These are phyloP conservation scores for Planiliza haematocheilus DNA, from an alignment of 2,113 vertebrate genomes.

Conservation along the genomic window DNA sequence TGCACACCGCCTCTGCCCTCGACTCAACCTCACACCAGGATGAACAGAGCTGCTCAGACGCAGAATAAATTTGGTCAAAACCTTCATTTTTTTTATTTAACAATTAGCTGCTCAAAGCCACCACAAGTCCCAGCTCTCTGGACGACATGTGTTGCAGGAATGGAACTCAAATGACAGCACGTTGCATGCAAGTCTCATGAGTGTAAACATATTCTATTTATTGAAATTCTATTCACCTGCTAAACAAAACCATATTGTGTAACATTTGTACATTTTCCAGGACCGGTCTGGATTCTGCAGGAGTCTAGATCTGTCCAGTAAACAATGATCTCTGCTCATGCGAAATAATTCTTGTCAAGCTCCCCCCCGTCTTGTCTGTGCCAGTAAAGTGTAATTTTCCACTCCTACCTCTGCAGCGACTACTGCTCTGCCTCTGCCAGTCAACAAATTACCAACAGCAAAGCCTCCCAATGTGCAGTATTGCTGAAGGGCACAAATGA, in stretches of 20 bases:
- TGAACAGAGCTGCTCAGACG: slow-evolving; percentile 30
- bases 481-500: slow-evolving; percentile 55
- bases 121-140: background rate
- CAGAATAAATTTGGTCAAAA: slow-evolving; percentile 2
- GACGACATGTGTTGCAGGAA: background rate
- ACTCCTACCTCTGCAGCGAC: slow-evolving; percentile 51
- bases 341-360: slow-evolving; percentile 39
- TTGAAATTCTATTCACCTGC: background rate
- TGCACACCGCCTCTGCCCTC: slow-evolving; percentile 10
- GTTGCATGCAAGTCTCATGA: background rate
- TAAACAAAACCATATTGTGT: slow-evolving; percentile 1
- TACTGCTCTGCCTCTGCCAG: slow-evolving; percentile 61
- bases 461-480: slow-evolving; percentile 44
- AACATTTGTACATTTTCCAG: background rate
- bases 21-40: slow-evolving; percentile 10
- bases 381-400: slow-evolving; percentile 66
- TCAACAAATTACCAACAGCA: slow-evolving; percentile 65
- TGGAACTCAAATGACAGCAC: no score
- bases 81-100: background rate
- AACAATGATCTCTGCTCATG: slow-evolving; percentile 42
- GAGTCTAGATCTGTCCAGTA: slow-evolving; percentile 25
- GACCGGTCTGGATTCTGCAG: background rate
- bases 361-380: slow-evolving; percentile 38
- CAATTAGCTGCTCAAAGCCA: background rate
- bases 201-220: background rate